Evolutionary conservation across 2,113 vertebrate genomes (phyloP).

Genomic region (Gambusia affinis): DNA sequence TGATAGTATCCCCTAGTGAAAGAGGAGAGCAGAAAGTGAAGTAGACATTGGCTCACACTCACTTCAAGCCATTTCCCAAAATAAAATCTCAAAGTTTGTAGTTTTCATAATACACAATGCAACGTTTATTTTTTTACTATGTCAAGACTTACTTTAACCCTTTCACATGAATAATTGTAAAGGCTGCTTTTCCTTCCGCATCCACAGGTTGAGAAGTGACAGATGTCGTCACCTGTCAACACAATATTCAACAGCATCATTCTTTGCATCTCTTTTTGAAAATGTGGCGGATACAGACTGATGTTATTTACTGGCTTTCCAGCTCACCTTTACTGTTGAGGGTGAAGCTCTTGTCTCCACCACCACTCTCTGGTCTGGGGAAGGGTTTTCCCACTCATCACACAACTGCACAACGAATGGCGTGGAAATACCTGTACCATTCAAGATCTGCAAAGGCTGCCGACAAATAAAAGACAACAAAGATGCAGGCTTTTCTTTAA

Average conservation of each 20-base stretch:
- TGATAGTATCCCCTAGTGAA: conserved; percentile 85
- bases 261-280: background rate
- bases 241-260: background rate
- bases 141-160: conserved; percentile 84
- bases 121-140: background rate
- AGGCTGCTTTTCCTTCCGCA: conserved; percentile 82
- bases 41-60: background rate
- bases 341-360: conserved; percentile 70
- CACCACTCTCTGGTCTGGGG: conserved; percentile 83
- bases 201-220: conserved; percentile 77
- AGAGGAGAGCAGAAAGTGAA: conserved; percentile 17
- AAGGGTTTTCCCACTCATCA: conserved; percentile 90
- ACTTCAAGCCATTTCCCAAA: too few species aligned
- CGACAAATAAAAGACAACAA: conserved; percentile 10
- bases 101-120: too few species aligned
- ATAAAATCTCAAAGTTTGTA: too few species aligned
- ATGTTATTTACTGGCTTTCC: background rate
- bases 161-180: conserved; percentile 79
- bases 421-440: conserved; percentile 80
- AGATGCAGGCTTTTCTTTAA: background rate
- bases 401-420: conserved; percentile 86
- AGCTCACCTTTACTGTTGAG: conserved; percentile 58
- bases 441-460: conserved; percentile 86
- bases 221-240: conserved; percentile 56
- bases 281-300: background rate